These are phyloP conservation scores for Aspiorhynchus laticeps DNA, from an alignment of 2,113 vertebrate species.

Conservation along the genomic window DNA sequence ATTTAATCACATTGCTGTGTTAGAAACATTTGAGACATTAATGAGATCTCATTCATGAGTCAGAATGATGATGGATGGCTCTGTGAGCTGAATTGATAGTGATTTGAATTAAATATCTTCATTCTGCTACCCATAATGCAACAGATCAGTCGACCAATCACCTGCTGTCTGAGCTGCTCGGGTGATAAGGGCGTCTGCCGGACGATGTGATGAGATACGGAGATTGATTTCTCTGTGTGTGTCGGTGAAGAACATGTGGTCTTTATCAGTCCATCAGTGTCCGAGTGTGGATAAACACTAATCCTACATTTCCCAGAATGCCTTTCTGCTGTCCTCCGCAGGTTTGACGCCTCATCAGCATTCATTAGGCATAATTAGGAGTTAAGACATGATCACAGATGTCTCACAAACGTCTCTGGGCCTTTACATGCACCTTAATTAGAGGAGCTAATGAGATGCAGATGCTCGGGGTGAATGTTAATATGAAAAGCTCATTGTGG, in stretches of 20 bases:
- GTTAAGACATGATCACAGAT: conserved; percentile 12
- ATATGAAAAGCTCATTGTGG: background rate
- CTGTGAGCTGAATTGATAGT: conserved; percentile 8
- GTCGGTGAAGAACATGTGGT: conserved; percentile 53
- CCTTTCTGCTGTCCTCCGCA: background rate
- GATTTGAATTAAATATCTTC: no score
- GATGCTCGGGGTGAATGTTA: background rate
- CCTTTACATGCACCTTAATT: background rate
- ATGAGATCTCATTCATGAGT: background rate
- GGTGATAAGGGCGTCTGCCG: conserved; percentile 47
- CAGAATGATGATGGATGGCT: conserved; percentile 51
- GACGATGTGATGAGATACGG: conserved; percentile 52
- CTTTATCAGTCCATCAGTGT: conserved; percentile 45
- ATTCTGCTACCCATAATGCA: conserved; percentile 57
- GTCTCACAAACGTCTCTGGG: conserved; percentile 1
- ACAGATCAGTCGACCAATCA: conserved; percentile 71
- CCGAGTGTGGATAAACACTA: conserved; percentile 44
- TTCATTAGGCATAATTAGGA: background rate
- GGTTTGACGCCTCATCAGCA: background rate
- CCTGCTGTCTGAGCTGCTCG: conserved; percentile 61
- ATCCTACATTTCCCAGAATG: conserved; percentile 47
- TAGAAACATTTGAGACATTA: background rate
- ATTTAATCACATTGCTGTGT: background rate
- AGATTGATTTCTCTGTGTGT: conserved; percentile 64
- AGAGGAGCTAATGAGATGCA: background rate